Evolutionary conservation across 2,888 invertebrate species (phyloP), one percentile per base, ranked within the genome.

Genomic region (Selenia dentaria): DNA sequence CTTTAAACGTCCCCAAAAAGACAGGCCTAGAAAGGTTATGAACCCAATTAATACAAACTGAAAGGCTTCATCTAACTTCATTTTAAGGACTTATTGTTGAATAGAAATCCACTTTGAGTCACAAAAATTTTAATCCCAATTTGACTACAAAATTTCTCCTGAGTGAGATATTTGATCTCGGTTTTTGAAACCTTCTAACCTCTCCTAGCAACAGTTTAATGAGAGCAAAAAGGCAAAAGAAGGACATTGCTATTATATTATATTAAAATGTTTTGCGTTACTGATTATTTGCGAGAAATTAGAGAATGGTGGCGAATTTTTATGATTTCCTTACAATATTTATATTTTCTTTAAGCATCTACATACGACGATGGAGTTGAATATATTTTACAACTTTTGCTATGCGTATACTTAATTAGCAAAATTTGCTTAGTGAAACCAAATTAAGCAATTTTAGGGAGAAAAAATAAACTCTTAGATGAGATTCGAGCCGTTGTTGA

Each of bases 71-170:
- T 50, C 49, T 50, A 46, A 31, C 42, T 46, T 40, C 35, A 40
- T 6, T 34, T 32, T 16, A 5, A 20, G n/a, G 8, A 14, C 22
- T 18, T 36, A 27, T 18, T 18, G 26, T 10, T 16, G 26, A 27
- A 25, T 5, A 5, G 8, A 13, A 29, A 29, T 31, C 9, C 2
- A n/a, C 13, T 13, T 22, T 3, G 14, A 2, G 6, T 11, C 26
- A 16, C 14, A 33, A 6, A 22, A 27, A 18, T 14, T 24, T 24
- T 12, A 29, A 31, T 38, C 3, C 29, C 12, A 24, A 13, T 33
- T 44, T 41, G 6, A 32, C 11, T 32, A 49, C 50, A 59, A 52
- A 55, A 39, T 27, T 27, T 41, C 26, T n/a, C 29, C 22, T 35
- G 20, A 38, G 13, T 24, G 25, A 44, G 44, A 38, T 12, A 49